These are phyloP conservation scores for Ridgeia piscesae DNA, from an alignment of 1,140 invertebrate species.

Conservation along the genomic window DNA sequence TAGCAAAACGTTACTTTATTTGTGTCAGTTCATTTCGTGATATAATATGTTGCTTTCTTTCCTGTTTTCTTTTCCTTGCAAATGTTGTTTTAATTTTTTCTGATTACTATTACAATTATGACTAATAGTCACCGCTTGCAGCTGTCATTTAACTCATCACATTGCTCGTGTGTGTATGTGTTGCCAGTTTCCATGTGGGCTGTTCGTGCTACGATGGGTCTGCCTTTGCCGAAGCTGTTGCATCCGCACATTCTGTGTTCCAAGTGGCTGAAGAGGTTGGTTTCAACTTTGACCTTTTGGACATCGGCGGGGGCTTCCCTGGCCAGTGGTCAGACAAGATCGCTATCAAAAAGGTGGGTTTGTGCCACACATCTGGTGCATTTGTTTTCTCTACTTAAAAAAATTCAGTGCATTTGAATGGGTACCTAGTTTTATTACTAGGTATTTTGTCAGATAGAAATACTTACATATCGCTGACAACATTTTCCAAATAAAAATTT, in stretches of 20 bases:
- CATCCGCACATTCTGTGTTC: slow-evolving; percentile 55
- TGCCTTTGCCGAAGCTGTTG: slow-evolving; percentile 58
- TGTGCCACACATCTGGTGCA: too few relatives aligned
- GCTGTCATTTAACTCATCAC: background rate
- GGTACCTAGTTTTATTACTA: too few relatives aligned
- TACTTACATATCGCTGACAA: background rate
- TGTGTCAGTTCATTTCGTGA: too few relatives aligned
- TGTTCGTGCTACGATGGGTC: slow-evolving; percentile 59
- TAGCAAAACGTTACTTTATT: too few relatives aligned
- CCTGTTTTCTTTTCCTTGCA: too few relatives aligned
- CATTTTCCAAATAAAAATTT: background rate
- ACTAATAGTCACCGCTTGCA: too few relatives aligned
- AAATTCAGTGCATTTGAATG: too few relatives aligned
- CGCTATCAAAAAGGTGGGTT: slow-evolving; percentile 54
- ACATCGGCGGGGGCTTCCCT: slow-evolving; percentile 63
- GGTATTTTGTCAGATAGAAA: too few relatives aligned
- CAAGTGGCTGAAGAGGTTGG: slow-evolving; percentile 53
- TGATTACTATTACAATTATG: too few relatives aligned
- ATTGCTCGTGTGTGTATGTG: background rate
- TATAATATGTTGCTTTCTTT: too few relatives aligned
- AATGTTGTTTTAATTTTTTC: too few relatives aligned
- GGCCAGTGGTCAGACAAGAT: slow-evolving; percentile 52
- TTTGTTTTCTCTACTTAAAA: too few relatives aligned
- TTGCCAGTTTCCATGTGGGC: slow-evolving; percentile 62
- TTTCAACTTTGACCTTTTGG: slow-evolving; percentile 57